Conservation (phyloP, 1,140 invertebrate species). For the Drosophila rhopaloa region DNA sequence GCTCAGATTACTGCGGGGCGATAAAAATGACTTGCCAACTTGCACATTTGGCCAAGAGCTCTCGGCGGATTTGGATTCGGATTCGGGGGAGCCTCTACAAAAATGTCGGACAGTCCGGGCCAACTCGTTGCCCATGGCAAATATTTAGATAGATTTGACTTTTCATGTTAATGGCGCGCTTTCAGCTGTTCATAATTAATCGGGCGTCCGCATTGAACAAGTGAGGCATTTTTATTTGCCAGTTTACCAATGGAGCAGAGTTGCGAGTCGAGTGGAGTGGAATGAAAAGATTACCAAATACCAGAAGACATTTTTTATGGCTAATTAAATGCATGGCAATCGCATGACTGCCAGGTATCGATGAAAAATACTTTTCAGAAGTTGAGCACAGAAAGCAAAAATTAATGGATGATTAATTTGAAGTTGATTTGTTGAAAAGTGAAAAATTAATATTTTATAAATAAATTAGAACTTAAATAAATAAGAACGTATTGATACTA, state of each 20-base stretch:
- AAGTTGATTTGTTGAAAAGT: no score
- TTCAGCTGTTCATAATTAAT: conserved; percentile 83
- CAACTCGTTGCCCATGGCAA: conserved; percentile 68
- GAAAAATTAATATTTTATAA: no score
- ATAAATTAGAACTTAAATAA: no score
- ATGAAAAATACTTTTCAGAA: conserved; percentile 25
- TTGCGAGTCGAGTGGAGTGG: background rate
- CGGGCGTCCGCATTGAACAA: conserved; percentile 74
- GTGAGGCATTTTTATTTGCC: conserved; percentile 79
- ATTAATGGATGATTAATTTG: no score
- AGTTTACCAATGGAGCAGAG: conserved; percentile 17
- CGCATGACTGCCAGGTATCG: conserved; percentile 43
- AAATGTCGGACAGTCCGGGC: conserved; percentile 38
- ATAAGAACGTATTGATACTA: no score
- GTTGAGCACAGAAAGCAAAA: background rate
- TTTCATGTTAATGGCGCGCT: conserved; percentile 82
- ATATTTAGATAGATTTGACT: conserved; percentile 83
- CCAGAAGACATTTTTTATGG: conserved; percentile 72
- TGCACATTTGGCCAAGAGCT: conserved; percentile 76
- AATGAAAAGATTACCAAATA: conserved; percentile 56
- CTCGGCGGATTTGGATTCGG: conserved; percentile 16
- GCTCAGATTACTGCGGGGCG: conserved; percentile 80
- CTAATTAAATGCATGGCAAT: conserved; percentile 75
- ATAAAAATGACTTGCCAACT: conserved; percentile 83
- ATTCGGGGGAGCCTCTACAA: conserved; percentile 27